phyloP scores from a whole-genome alignment of 2,888 invertebrate species.

The Agriotes lineatus region DNA sequence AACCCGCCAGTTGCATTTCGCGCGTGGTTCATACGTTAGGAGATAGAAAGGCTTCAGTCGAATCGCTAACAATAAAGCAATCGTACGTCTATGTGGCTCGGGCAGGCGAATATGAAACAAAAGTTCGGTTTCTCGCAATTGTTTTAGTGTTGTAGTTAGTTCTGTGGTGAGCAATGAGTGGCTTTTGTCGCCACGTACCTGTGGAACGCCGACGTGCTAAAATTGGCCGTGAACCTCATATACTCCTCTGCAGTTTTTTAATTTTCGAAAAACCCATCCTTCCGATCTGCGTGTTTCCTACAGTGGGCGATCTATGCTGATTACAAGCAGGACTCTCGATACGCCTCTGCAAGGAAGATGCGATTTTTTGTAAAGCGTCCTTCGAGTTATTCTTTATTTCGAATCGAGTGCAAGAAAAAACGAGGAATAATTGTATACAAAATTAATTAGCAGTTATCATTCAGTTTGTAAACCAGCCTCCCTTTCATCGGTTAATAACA shows the following conservation, averaged over 20 bases:
- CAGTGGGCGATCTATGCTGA: no score
- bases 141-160: neutral
- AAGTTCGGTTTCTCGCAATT: neutral
- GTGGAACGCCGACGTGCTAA: neutral
- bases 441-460: neutral
- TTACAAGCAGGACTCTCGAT: no score
- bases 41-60: slow-evolving; percentile 27
- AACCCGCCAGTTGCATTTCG: slow-evolving; percentile 37
- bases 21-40: slow-evolving; percentile 30
- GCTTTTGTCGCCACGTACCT: neutral
- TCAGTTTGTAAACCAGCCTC: neutral
- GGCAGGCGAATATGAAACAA: neutral
- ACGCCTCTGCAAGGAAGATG: no score
- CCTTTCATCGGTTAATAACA: neutral
- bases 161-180: neutral
- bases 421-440: no score
- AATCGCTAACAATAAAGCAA: slow-evolving; percentile 23
- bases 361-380: no score
- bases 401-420: no score
- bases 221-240: neutral
- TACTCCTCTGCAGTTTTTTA: neutral
- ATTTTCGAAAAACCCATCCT: neutral
- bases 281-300: no score
- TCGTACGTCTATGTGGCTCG: slow-evolving; percentile 5
- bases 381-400: no score